These are phyloP conservation scores for Anolis carolinensis DNA, from an alignment of 2,113 vertebrate genomes.

Conservation along the genomic window DNA sequence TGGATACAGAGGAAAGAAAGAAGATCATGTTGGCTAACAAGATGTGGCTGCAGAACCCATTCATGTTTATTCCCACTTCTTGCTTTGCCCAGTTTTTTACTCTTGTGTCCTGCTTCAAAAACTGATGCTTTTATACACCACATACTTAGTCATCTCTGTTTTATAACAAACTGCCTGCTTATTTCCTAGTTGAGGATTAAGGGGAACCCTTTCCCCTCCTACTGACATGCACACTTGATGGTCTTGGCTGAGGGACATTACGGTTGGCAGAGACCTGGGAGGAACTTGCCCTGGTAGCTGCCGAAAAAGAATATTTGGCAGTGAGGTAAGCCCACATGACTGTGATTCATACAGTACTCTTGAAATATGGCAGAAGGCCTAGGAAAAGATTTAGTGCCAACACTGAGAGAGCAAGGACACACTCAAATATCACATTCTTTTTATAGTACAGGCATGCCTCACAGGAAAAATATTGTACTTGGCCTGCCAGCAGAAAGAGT, in stretches of 20 bases:
- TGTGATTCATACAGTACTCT: conserved; percentile 85
- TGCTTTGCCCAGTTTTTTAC: background rate
- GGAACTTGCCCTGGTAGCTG: conserved; percentile 77
- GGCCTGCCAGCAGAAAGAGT: conserved; percentile 76
- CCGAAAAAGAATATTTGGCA: conserved; percentile 83
- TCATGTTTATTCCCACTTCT: background rate
- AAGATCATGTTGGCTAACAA: background rate
- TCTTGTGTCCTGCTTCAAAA: conserved; percentile 16
- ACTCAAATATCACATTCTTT: conserved; percentile 88
- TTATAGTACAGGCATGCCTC: conserved; percentile 86
- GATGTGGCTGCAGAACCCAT: background rate
- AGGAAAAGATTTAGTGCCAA: conserved; percentile 76
- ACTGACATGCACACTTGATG: conserved; percentile 59
- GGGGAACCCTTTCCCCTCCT: conserved; percentile 63
- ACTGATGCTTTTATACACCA: background rate
- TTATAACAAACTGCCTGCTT: conserved; percentile 28
- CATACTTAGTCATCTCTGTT: background rate
- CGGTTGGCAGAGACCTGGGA: conserved; percentile 76
- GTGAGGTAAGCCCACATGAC: conserved; percentile 76
- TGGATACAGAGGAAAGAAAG: background rate
- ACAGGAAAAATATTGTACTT: conserved; percentile 88
- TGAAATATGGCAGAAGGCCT: conserved; percentile 78
- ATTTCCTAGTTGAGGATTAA: conserved; percentile 44
- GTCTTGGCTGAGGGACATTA: conserved; percentile 80
- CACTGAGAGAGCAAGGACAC: conserved; percentile 75